These are phyloP conservation scores for Pandemis cinnamomeana DNA, from an alignment of 2,888 invertebrate genomes.

Conservation along the genomic window DNA sequence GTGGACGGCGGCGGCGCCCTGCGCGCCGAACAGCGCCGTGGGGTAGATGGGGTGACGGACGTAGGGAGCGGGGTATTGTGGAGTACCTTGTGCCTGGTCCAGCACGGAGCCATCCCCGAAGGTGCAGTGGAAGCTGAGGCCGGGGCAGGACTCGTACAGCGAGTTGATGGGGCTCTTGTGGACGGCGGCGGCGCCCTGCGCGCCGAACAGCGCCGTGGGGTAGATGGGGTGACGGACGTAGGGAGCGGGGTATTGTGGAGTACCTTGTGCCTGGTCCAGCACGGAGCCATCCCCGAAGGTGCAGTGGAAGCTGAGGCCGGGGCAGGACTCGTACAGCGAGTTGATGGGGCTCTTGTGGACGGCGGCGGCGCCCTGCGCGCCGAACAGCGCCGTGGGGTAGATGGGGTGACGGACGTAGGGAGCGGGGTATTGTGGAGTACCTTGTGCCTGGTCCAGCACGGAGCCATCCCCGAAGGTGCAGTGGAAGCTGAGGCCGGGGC, in stretches of 20 bases:
- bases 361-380: slow-evolving; percentile 47
- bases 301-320: slow-evolving; percentile 90
- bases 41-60: background rate
- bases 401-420: background rate
- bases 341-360: slow-evolving; percentile 91
- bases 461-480: slow-evolving; percentile 86
- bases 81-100: slow-evolving; percentile 67
- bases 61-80: background rate
- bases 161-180: slow-evolving; percentile 93
- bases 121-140: slow-evolving; percentile 88
- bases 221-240: background rate
- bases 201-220: slow-evolving; percentile 59
- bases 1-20: slow-evolving; percentile 44
- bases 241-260: background rate
- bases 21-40: slow-evolving; percentile 61
- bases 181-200: slow-evolving; percentile 43
- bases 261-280: slow-evolving; percentile 68
- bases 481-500: slow-evolving; percentile 90
- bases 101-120: slow-evolving; percentile 80
- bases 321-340: slow-evolving; percentile 93
- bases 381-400: slow-evolving; percentile 55
- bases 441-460: slow-evolving; percentile 66
- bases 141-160: slow-evolving; percentile 93
- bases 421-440: slow-evolving; percentile 47
- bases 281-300: slow-evolving; percentile 82